Evolutionary conservation across 2,888 invertebrate species (phyloP).

Genomic region (Caenorhabditis imperialis): DNA sequence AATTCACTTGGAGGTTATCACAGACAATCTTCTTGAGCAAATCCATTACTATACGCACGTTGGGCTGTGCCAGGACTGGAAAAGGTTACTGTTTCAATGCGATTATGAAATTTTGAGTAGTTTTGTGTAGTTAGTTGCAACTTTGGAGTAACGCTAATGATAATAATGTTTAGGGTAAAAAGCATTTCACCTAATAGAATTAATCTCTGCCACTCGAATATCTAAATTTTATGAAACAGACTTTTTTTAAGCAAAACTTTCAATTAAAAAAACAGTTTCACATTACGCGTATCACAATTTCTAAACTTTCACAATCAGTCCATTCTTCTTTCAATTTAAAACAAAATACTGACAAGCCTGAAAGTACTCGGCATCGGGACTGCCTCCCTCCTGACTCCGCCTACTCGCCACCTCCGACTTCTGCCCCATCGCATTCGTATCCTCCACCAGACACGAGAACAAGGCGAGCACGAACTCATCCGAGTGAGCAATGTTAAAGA

Average conservation of each 20-base stretch:
- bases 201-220: too few relatives aligned
- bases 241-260: too few relatives aligned
- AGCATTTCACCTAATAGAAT: too few relatives aligned
- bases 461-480: constrained; percentile 70
- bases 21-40: constrained; percentile 93
- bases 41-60: constrained; percentile 85
- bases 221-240: too few relatives aligned
- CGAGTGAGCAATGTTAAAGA: constrained; percentile 62
- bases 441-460: constrained; percentile 66
- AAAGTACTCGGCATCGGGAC: constrained; percentile 54
- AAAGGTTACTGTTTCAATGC: too few relatives aligned
- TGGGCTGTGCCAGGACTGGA: constrained; percentile 58
- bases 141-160: too few relatives aligned
- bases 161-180: too few relatives aligned
- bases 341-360: constrained; percentile 31
- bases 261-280: too few relatives aligned
- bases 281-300: too few relatives aligned
- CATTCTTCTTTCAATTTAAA: too few relatives aligned
- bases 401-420: constrained; percentile 55
- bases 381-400: constrained; percentile 31
- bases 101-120: too few relatives aligned
- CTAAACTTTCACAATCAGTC: too few relatives aligned
- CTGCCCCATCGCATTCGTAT: constrained; percentile 62
- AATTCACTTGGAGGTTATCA: constrained; percentile 87
- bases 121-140: background rate